These are phyloP conservation scores for Dinocampus coccinellae DNA, from an alignment of 2,888 invertebrate species.

Conservation along the genomic window DNA sequence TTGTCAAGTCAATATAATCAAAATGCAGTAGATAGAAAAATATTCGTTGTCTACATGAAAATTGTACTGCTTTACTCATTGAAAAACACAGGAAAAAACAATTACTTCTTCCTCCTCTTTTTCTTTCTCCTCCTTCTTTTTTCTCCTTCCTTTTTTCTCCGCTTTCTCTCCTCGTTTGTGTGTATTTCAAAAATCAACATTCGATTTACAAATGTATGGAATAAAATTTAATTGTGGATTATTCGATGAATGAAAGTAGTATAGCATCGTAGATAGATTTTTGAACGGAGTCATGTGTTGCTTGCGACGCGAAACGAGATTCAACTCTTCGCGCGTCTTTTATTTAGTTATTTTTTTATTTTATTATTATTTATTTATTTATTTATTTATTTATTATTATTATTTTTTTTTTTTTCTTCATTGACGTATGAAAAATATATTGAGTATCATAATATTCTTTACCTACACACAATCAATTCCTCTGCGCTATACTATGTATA, in stretches of 20 bases:
- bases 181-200: constrained; percentile 34
- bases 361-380: background rate
- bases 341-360: background rate
- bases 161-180: constrained; percentile 28
- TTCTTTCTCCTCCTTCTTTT: constrained; percentile 20
- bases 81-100: background rate
- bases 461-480: background rate
- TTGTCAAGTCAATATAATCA: background rate
- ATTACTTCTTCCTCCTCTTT: constrained; percentile 6
- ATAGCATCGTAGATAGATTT: background rate
- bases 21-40: background rate
- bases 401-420: too few relatives aligned
- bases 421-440: background rate
- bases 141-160: constrained; percentile 11
- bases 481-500: background rate
- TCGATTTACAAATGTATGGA: background rate
- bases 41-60: constrained; percentile 47
- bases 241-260: background rate
- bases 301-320: background rate
- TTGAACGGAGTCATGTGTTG: background rate
- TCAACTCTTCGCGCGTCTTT: constrained; percentile 12
- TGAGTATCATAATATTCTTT: background rate
- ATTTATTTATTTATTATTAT: too few relatives aligned
- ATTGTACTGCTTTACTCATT: background rate
- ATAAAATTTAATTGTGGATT: background rate